These are phyloP conservation scores for Sebastes flavidus DNA, from an alignment of 2,797 vertebrate species.

Conservation along the genomic window DNA sequence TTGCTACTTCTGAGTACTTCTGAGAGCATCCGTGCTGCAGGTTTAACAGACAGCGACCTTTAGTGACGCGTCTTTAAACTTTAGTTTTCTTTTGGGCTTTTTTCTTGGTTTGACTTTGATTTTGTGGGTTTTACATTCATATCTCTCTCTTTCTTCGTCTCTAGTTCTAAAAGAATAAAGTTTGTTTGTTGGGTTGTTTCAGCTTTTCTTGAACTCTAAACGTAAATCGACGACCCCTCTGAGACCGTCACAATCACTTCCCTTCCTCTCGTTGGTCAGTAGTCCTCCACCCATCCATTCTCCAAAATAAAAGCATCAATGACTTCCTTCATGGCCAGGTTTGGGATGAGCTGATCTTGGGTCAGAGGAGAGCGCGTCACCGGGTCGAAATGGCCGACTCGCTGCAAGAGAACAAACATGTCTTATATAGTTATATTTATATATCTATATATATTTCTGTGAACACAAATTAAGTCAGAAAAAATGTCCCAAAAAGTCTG, in stretches of 20 bases:
- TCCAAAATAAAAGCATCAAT: conserved; percentile 93
- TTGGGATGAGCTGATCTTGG: conserved; percentile 94
- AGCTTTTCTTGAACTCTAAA: background rate
- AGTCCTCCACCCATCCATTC: conserved; percentile 96
- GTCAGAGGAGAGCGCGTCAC: conserved; percentile 91
- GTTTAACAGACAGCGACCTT: background rate
- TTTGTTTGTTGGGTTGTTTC: too few species aligned
- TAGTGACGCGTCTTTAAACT: background rate
- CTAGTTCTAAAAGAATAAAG: background rate
- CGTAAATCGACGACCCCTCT: background rate
- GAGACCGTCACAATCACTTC: background rate
- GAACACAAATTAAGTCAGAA: too few species aligned
- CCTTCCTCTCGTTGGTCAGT: conserved; percentile 68
- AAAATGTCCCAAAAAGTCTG: too few species aligned
- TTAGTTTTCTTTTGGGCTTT: background rate
- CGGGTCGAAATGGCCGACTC: conserved; percentile 93
- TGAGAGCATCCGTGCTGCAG: background rate
- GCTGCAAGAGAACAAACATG: conserved; percentile 68
- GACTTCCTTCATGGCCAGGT: conserved; percentile 96
- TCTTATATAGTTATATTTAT: too few species aligned
- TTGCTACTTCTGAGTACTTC: background rate
- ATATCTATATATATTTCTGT: too few species aligned
- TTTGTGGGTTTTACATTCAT: background rate
- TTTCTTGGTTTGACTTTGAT: background rate
- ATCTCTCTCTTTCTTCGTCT: background rate